Percentiles rank a stretch among this genome's conserved stretches.
Conservation (phyloP, 2,797 vertebrate genomes). For the Pempheris klunzingeri region DNA sequence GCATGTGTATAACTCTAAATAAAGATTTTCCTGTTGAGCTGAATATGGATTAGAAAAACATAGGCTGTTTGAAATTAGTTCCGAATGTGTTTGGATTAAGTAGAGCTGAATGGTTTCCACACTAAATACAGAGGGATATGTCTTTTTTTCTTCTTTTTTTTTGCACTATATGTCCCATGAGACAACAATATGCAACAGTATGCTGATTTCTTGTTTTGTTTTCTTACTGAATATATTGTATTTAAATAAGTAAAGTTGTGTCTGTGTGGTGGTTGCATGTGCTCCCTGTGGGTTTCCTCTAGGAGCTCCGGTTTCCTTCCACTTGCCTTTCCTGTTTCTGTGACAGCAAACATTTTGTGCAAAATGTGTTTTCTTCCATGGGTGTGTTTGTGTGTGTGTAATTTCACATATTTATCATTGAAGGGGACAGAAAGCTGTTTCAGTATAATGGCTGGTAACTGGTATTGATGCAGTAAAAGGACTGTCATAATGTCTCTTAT, state of each 20-base stretch:
- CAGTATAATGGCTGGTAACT: background rate
- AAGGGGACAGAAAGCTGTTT: slow-evolving; percentile 7
- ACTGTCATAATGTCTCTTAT: background rate
- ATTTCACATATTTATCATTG: slow-evolving; percentile 7
- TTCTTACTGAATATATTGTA: background rate
- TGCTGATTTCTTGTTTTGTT: background rate
- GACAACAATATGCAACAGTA: background rate
- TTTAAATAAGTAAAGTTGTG: slow-evolving; percentile 12
- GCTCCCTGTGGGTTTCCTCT: slow-evolving; percentile 5
- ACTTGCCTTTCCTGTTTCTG: background rate
- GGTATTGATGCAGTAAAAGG: background rate
- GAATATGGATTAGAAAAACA: background rate
- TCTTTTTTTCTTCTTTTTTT: no score
- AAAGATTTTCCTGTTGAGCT: background rate
- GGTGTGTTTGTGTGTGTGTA: background rate
- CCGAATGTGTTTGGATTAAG: background rate
- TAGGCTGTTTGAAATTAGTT: background rate
- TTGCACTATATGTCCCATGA: background rate
- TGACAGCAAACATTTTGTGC: background rate
- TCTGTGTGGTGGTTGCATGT: background rate
- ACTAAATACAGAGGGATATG: background rate
- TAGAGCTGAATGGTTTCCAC: background rate
- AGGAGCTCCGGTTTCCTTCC: background rate
- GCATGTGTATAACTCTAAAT: background rate
- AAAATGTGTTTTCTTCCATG: background rate